phyloP scores from a whole-genome alignment of 2,113 vertebrate genomes.

The Oreochromis tanganicae region DNA sequence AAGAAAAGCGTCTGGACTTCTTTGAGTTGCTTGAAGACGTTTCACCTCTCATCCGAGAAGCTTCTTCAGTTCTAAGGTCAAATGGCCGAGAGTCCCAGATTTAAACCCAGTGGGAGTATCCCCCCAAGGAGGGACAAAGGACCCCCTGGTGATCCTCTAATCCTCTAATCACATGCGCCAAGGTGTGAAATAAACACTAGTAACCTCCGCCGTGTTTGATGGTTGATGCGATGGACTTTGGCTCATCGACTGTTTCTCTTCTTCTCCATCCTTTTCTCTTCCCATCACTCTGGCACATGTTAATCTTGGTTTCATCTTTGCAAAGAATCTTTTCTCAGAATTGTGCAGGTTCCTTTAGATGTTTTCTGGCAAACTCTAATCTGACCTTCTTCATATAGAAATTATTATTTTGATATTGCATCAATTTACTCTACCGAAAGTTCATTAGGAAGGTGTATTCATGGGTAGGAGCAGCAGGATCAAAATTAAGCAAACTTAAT shows the following conservation, averaged over 20 bases:
- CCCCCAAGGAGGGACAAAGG: no score
- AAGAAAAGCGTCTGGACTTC: no score
- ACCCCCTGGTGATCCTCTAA: no score
- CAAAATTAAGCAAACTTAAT: neutral
- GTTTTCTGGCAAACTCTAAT: neutral
- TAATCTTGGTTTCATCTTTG: neutral
- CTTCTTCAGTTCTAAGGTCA: no score
- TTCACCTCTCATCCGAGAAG: no score
- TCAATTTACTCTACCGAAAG: accelerated
- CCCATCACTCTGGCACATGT: neutral
- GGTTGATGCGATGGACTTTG: neutral
- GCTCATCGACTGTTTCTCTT: no score
- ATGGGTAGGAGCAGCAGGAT: neutral
- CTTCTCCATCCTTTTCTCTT: neutral
- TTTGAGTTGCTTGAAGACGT: no score
- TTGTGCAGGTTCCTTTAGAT: neutral
- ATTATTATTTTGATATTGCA: neutral
- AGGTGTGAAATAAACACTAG: neutral
- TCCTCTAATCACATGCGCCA: no score
- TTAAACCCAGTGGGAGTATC: no score
- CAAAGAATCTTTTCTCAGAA: neutral
- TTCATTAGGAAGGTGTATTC: accelerated
- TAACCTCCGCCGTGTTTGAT: neutral
- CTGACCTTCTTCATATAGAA: neutral
- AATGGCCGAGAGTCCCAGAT: no score